phyloP scores from a whole-genome alignment of 2,797 vertebrate species.

The Lagodon rhomboides region DNA sequence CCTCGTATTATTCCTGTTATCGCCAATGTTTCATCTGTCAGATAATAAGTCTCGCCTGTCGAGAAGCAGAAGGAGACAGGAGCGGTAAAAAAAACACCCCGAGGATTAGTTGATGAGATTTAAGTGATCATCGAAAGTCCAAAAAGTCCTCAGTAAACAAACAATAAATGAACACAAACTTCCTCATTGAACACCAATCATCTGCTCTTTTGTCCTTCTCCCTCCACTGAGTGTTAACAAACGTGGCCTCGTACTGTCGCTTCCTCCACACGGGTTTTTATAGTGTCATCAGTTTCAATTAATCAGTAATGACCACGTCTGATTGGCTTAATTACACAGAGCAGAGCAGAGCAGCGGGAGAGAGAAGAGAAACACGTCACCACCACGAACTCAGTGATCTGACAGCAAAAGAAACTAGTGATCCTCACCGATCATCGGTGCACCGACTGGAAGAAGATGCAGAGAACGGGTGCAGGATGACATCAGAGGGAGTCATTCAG shows the following conservation, averaged over 20 bases:
- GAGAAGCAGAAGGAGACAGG: background rate
- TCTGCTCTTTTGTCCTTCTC: constrained; percentile 25
- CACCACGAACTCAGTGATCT: constrained; percentile 32
- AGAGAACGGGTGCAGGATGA: constrained; percentile 33
- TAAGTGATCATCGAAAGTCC: no score
- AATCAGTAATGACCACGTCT: constrained; percentile 38
- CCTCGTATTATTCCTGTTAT: background rate
- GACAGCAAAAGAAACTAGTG: constrained; percentile 4
- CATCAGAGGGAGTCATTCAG: constrained; percentile 16
- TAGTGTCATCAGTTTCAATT: constrained; percentile 54
- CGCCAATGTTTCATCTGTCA: background rate
- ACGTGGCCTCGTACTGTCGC: constrained; percentile 9
- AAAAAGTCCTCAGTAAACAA: background rate
- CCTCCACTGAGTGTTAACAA: background rate
- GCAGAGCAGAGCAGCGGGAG: constrained; percentile 8
- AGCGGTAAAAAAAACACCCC: background rate
- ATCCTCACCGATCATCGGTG: constrained; percentile 26
- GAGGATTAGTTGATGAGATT: background rate
- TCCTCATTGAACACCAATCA: background rate
- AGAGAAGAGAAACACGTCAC: background rate
- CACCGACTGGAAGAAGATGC: constrained; percentile 17
- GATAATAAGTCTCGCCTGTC: background rate
- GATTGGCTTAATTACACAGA: constrained; percentile 42
- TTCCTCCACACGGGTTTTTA: constrained; percentile 24
- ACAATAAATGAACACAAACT: background rate